phyloP scores from a whole-genome alignment of 2,113 vertebrate genomes.

The Phasianus colchicus region DNA sequence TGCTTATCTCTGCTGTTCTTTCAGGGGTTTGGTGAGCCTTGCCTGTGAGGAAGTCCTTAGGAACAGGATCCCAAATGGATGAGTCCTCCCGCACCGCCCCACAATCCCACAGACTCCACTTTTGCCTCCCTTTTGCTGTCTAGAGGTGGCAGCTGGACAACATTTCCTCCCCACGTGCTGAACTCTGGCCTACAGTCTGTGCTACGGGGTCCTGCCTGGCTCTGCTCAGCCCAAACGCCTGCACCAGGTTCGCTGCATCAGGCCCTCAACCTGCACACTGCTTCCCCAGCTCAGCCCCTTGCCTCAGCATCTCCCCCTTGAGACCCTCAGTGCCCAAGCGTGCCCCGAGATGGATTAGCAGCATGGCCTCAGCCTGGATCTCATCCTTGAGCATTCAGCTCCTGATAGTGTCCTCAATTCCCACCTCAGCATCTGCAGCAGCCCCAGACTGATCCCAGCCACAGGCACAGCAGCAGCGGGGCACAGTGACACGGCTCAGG shows the following conservation, averaged over 20 bases:
- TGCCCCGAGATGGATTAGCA: background rate
- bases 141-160: background rate
- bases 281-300: background rate
- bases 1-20: background rate
- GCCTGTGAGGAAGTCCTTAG: background rate
- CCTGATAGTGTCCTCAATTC: background rate
- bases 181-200: background rate
- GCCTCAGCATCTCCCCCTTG: background rate
- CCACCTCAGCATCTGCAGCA: background rate
- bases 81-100: background rate
- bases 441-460: background rate
- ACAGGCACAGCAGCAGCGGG: background rate
- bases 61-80: background rate
- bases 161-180: background rate
- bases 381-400: rapidly evolving
- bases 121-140: background rate
- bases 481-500: rapidly evolving
- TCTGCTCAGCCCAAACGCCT: rapidly evolving
- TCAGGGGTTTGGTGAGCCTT: background rate
- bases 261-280: background rate
- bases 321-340: rapidly evolving
- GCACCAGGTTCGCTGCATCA: rapidly evolving
- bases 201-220: background rate
- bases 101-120: background rate
- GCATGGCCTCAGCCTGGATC: background rate